Base-by-base conservation (phyloP, 2,797 vertebrate genomes). In the Pseudochaenichthys georgianus region DNA sequence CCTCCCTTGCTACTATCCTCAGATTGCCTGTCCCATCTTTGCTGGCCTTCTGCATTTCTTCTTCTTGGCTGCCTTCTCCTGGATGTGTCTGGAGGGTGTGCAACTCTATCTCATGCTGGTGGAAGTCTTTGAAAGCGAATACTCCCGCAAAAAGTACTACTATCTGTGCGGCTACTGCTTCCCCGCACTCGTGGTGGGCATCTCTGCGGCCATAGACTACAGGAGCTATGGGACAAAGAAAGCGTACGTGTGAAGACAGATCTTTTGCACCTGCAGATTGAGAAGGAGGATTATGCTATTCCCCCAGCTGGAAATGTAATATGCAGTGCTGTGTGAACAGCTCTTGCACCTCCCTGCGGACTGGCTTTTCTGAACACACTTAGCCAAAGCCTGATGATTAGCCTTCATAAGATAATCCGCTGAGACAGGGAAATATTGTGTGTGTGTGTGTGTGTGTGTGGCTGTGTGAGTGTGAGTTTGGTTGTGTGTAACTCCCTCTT, bases 71-170 rank as follows among this genome's bases (percentile, higher is more conserved):
- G 96, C 97, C n/a, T 99, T 99, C 95, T 98, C 94, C 75, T 99
- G 97, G 97, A 96, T 99, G 92, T 97, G 97, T 88, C 95, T 99
- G 87, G 97, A 98, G 90, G 97, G 97, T 0, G 96, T 99, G 67
- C 97, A 99, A 76, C 96, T 99, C 86, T 98, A 98, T 91, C 95
- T 98, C 91, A 96, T 98, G 95, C 94, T 99, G 91, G 96, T 98
- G 88, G 97, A 98, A 92, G 97, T 98, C 82, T 98, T 98, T 19
- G 97, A 98, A 90, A 97, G 96, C 81, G 97, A 98, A 79, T 97
- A 96, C 73, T 97, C 96, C 42, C 95, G 97, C 45, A 97, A 97
- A 94, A 97, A 97, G 87, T 98, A 97, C 93, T 98, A 97, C 95
- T 99, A 99, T 92, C 93, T 97, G 55, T 97, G 96, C 0, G 97